phyloP scores from a whole-genome alignment of 2,888 invertebrate genomes.

The Creontiades dilutus region DNA sequence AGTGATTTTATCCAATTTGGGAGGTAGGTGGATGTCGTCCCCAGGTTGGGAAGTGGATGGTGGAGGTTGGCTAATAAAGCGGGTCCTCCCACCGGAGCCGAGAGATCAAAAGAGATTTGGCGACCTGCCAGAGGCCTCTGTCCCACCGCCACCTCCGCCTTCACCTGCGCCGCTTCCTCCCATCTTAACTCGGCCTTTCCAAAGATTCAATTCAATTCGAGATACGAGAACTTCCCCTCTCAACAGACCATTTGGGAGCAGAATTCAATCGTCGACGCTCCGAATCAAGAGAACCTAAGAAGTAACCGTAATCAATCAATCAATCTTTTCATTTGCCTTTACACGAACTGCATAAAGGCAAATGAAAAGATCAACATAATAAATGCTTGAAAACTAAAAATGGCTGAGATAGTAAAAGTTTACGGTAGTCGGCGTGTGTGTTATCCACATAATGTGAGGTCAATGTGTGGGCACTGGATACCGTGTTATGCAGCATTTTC shows the following conservation, averaged over 20 bases:
- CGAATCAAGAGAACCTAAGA: no score
- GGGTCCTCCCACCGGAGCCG: neutral
- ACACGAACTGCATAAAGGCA: no score
- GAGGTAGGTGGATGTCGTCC: neutral
- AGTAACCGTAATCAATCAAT: no score
- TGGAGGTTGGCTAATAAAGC: neutral
- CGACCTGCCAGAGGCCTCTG: neutral
- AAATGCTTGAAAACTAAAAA: no score
- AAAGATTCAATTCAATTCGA: neutral
- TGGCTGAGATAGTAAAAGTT: no score
- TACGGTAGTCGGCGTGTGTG: no score
- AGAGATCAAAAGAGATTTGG: conserved; percentile 35
- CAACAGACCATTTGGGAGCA: neutral
- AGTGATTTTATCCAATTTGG: neutral
- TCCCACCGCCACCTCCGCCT: neutral
- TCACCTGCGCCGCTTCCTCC: neutral
- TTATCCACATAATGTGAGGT: no score
- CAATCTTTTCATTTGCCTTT: no score
- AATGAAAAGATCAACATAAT: no score
- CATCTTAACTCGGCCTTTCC: neutral
- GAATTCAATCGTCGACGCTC: no score
- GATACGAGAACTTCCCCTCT: neutral
- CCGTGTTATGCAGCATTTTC: no score
- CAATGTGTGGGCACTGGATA: no score
- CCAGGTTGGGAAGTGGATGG: neutral